Percentiles rank a stretch among this genome's conserved stretches.
These are phyloP conservation scores for Timema podura DNA, from an alignment of 2,888 invertebrate genomes.

Conservation along the genomic window DNA sequence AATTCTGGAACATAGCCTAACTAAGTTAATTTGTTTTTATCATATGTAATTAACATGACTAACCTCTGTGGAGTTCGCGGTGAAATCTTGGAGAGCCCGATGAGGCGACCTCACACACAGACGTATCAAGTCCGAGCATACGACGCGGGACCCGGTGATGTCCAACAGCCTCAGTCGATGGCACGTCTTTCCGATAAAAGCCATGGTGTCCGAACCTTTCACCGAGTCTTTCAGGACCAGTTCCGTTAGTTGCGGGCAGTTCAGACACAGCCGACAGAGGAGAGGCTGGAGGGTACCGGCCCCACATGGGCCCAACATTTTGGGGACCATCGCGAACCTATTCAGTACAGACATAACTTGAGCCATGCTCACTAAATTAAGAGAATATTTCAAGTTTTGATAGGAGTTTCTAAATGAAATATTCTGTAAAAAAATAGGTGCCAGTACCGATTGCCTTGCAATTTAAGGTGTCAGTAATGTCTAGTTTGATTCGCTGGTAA, in stretches of 20 bases:
- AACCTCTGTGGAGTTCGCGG: background rate
- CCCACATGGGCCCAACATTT: conserved; percentile 16
- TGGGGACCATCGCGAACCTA: conserved; percentile 19
- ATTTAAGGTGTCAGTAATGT: too few relatives aligned
- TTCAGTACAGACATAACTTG: background rate
- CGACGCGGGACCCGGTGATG: conserved; percentile 23
- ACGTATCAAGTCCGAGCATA: conserved; percentile 17
- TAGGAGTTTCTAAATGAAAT: background rate
- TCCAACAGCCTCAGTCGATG: conserved; percentile 21
- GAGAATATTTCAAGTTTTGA: background rate
- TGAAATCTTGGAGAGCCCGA: background rate
- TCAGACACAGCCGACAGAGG: conserved; percentile 17
- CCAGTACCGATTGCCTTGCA: too few relatives aligned
- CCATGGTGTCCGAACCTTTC: conserved; percentile 16
- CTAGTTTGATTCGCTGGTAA: too few relatives aligned
- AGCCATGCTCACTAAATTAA: too few relatives aligned
- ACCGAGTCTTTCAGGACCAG: conserved; percentile 24
- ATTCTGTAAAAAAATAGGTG: background rate
- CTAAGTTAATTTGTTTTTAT: background rate
- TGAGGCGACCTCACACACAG: conserved; percentile 19
- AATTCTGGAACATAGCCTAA: background rate
- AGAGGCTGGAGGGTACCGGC: background rate
- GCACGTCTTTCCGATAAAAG: conserved; percentile 24
- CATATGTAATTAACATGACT: background rate
- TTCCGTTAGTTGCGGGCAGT: conserved; percentile 25